Evolutionary conservation across 2,113 vertebrate genomes (phyloP), one percentile per base, ranked within the genome.

Genomic region (Plotosus lineatus): DNA sequence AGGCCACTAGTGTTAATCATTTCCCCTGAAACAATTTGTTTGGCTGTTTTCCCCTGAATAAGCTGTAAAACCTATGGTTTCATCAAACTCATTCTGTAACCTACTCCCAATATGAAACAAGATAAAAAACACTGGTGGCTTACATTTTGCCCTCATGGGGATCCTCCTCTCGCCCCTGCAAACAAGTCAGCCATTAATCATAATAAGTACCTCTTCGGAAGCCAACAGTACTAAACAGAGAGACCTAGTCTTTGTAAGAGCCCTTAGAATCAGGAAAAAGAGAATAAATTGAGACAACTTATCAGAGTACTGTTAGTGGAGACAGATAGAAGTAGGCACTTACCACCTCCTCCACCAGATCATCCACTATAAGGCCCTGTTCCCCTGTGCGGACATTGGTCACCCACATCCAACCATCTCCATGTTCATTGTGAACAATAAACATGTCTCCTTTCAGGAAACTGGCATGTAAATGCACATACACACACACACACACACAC

Each of bases 361-460:
- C 98, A 88, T 98, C 96, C 78, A 99, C 98, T 82, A 99, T 99
- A 85, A 99, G 97, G 79, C 98, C 98, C 89, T 99, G 96, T 80
- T 99, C 98, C 89, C 98, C 97, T 61, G 97, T 99, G 77, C 98
- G 93, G 38, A 99, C 94, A 66, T 99, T 99, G 86, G 96, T 96
- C 85, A 98, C 97, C 98, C 98, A 99, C 96, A 99, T 97, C 98
- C 98, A 99, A 82, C 98, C 97, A 89, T 99, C 98, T 79, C 99
- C 98, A 91, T 98, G 92, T 89, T 98, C 97, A 9, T 99, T 99
- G 91, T 98, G 98, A 91, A 99, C 98, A 91, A 99, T 99, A 92
- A 99, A 99, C 97, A 99, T 99, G 89, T 99, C 98, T 90, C 97
- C 98, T 95, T 99, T 98, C 88, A 99, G 94, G 91, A 99, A 99